A percentile compares a stretch with the other conserved stretches of the same genome.
phyloP scores from a whole-genome alignment of 2,113 vertebrate genomes.

The Thomomys bottae region DNA sequence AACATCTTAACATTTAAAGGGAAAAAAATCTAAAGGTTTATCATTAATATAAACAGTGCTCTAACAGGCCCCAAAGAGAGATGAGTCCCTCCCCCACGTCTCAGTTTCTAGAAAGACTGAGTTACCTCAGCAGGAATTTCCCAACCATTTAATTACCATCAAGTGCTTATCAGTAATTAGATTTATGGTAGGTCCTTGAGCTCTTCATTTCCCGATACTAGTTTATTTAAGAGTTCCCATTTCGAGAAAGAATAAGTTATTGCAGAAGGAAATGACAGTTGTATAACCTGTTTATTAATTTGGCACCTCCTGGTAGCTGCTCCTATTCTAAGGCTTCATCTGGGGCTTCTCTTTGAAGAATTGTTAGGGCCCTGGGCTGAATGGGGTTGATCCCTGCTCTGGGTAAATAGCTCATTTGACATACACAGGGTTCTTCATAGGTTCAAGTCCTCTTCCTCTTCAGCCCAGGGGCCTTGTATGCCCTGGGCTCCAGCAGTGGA shows the following conservation, averaged over 20 bases:
- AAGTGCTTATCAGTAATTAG: not conserved
- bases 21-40: too few species aligned
- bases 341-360: not conserved
- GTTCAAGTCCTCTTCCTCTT: accelerated
- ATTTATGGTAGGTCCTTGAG: not conserved
- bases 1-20: too few species aligned
- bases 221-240: not conserved
- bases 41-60: too few species aligned
- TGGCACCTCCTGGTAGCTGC: not conserved
- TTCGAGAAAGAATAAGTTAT: not conserved
- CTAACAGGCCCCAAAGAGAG: too few species aligned
- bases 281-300: not conserved
- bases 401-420: not conserved
- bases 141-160: too few species aligned
- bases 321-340: not conserved
- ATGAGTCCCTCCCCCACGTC: too few species aligned
- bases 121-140: too few species aligned
- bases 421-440: accelerated
- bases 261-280: not conserved
- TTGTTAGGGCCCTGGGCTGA: not conserved
- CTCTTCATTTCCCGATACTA: not conserved
- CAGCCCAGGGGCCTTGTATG: not conserved
- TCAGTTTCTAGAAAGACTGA: too few species aligned
- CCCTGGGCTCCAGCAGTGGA: not conserved
- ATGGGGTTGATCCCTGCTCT: not conserved